Conservation (phyloP, 2,888 invertebrate species). For the Monoplex corrugatus region DNA sequence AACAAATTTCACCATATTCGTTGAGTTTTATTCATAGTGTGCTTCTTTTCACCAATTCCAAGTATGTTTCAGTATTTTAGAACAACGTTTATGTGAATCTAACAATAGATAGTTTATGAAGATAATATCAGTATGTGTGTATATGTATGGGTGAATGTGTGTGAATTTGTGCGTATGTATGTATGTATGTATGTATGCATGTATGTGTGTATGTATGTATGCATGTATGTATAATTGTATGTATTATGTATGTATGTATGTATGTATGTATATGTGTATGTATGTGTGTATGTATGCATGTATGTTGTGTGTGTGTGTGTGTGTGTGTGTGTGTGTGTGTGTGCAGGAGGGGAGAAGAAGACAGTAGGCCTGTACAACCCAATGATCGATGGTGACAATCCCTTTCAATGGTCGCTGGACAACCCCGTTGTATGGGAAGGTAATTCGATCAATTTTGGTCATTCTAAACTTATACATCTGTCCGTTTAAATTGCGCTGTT, state of each 20-base stretch:
- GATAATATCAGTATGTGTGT: too few species aligned
- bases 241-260: background rate
- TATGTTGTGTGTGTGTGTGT: background rate
- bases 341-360: constrained; percentile 31
- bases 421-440: constrained; percentile 27
- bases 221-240: background rate
- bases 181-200: background rate
- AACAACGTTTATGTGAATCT: too few species aligned
- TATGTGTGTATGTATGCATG: too few species aligned
- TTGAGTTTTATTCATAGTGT: too few species aligned
- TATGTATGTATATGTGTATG: background rate
- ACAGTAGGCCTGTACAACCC: constrained; percentile 35
- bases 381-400: background rate
- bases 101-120: too few species aligned
- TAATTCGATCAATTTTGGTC: too few species aligned
- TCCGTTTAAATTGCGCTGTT: too few species aligned
- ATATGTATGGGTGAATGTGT: background rate
- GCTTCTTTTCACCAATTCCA: too few species aligned
- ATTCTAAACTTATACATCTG: too few species aligned
- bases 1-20: too few species aligned
- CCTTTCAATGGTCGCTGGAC: background rate
- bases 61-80: too few species aligned
- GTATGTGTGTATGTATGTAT: background rate
- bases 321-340: constrained; percentile 19
- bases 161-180: background rate